Conservation (phyloP, 2,888 invertebrate species). For the Rhabditophanes sp. region DNA sequence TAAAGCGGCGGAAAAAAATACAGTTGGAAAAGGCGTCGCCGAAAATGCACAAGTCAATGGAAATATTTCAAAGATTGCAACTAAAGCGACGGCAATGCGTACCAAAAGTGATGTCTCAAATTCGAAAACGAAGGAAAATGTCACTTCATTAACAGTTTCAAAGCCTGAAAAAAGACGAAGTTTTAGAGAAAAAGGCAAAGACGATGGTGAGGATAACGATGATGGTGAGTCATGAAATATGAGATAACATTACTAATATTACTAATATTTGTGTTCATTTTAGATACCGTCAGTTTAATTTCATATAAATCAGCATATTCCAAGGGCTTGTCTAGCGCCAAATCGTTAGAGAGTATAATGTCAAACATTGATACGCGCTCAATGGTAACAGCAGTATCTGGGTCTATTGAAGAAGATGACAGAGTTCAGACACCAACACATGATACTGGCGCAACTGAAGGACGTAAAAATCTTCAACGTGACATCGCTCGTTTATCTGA, state of each 20-base stretch:
- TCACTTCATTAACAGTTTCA: too few relatives aligned
- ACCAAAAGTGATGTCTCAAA: too few relatives aligned
- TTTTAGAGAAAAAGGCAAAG: too few relatives aligned
- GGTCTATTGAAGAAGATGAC: slow-evolving; percentile 21
- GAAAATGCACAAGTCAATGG: too few relatives aligned
- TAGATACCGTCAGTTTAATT: slow-evolving; percentile 24
- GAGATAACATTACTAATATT: slow-evolving; percentile 11
- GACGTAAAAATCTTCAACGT: slow-evolving; percentile 1
- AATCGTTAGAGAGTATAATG: slow-evolving; percentile 30
- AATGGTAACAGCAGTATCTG: slow-evolving; percentile 20
- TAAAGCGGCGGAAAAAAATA: not conserved
- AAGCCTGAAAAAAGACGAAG: too few relatives aligned
- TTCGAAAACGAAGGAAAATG: too few relatives aligned
- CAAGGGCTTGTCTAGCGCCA: slow-evolving; percentile 19
- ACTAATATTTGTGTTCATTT: too few relatives aligned
- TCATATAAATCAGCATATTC: slow-evolving; percentile 41
- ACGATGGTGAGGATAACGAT: too few relatives aligned
- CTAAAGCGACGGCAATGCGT: too few relatives aligned
- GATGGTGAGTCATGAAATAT: not conserved
- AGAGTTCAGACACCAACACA: slow-evolving; percentile 35
- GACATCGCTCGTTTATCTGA: slow-evolving; percentile 2
- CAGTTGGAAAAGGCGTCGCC: too few relatives aligned
- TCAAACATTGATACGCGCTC: slow-evolving; percentile 17
- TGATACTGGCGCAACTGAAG: slow-evolving; percentile 2
- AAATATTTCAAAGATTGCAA: too few relatives aligned